Evolutionary conservation across 2,888 invertebrate genomes (phyloP), one percentile per base, ranked within the genome.

Genomic region (Augochlorella aurata): DNA sequence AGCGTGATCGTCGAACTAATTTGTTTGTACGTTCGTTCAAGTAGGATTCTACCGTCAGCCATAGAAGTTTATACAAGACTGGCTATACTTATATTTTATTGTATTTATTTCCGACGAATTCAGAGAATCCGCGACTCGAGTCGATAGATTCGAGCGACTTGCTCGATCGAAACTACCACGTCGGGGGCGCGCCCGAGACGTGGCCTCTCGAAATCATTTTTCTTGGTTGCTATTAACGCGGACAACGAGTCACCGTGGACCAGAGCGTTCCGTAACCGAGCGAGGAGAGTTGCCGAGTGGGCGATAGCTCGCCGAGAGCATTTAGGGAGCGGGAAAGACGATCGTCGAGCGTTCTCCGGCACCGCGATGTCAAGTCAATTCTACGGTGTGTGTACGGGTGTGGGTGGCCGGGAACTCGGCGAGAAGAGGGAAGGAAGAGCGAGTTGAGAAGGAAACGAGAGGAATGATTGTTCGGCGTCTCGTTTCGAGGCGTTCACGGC

Each of bases 291-390:
- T 58, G 58, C 58, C 58, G 24, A 58, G 24, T 14, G 58, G 58
- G 21, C 1, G 54, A 54, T 24, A 24, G 14, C 58, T 58, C 24
- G 24, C 29, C 49, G 12, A 45, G n/a, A 44, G 38, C 38, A 29
- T 47, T 72, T n/a, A 14, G 63, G 14, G 45, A 69, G 52, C 24
- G 49, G n/a, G 67, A 52, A 61, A 16, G 68, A 70, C 50, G 29
- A 63, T 47, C 44, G 77, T 74, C 50, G 80, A 80, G 66, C 63
- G 71, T 85, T 79, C 71, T 82, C 81, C 83, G 82, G 77, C 83
- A 85, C 81, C 81, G 82, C 72, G 67, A 88, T 77, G 88, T 88
- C 89, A 88, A 79, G 88, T 88, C 89, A 88, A 88, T 87, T 87
- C 78, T 87, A 85, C 69, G 80, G 77, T 74, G 78, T 79, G 72